Evolutionary conservation across 2,888 invertebrate species (phyloP), one percentile per base, ranked within the genome.

Genomic region (Eugnorisma glareosa): DNA sequence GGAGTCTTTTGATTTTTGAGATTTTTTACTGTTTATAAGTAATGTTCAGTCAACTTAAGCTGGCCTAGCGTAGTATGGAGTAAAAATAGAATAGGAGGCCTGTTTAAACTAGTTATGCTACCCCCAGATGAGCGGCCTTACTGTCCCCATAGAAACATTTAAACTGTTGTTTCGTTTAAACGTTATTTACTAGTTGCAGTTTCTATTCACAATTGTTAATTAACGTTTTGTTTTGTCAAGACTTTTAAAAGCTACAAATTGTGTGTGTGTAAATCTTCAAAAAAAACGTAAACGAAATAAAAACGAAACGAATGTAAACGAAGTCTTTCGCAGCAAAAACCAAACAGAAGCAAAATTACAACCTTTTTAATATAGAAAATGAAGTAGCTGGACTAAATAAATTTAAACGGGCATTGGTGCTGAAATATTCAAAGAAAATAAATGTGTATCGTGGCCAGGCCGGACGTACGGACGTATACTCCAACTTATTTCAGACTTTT

Each of bases 401-500:
- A 85, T 84, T 85, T 77, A 59, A 85, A 85, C 74, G 69, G 59
- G 28, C 63, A 28, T 61, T 79, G 35, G 75, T 57, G 66, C 80
- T 84, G 73, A 81, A 84, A 84, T 86, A 87, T 88, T 85, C 81
- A 87, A 86, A 73, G 74, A 70, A 85, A 81, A 87, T 85, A 83
- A 84, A 85, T 86, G 81, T 81, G 84, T 78, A 81, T 81, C 77
- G 82, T 75, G 45, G 82, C 81, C 31, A 54, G 67, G 74, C 43
- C 57, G 80, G 84, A 83, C 82, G 82, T 82, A 77, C 74, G 77
- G 85, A 61, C 35, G 31, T 35, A 61, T 35, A 61, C 79, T 84
- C 85, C 75, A 89, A 90, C 89, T 90, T 91, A 88, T 89, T 89
- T 86, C 88, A 88, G 88, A 89, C 89, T 90, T 92, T 92, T 91